Conservation (phyloP, 1,140 invertebrate species). For the Neocloeon triangulifer region DNA sequence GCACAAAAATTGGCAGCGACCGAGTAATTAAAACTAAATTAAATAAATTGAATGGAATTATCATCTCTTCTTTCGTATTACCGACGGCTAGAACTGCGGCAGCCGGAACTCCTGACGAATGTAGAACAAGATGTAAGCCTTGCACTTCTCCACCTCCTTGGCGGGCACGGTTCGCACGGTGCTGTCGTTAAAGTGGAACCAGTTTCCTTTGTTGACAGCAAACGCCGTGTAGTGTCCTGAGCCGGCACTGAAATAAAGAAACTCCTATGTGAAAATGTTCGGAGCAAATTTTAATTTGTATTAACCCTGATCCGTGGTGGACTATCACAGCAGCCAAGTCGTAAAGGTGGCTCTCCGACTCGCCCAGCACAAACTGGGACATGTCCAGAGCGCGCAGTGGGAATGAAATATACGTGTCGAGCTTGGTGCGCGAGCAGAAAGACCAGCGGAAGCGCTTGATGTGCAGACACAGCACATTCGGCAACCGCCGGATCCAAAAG, state of each 20-base stretch:
- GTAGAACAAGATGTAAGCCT: slow-evolving; percentile 73
- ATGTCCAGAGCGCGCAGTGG: slow-evolving; percentile 54
- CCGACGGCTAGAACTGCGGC: slow-evolving; percentile 9
- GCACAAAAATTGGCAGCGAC: too few species aligned
- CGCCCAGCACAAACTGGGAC: slow-evolving; percentile 49
- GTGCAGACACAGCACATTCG: slow-evolving; percentile 68
- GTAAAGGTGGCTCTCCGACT: slow-evolving; percentile 46
- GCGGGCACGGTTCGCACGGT: slow-evolving; percentile 50
- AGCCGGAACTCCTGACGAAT: slow-evolving; percentile 36
- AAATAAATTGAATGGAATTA: too few species aligned
- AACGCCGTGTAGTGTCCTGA: slow-evolving; percentile 73
- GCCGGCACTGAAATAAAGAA: slow-evolving; percentile 33
- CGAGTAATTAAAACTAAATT: too few species aligned
- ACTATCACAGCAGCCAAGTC: slow-evolving; percentile 69
- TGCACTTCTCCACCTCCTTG: slow-evolving; percentile 47
- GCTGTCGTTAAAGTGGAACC: slow-evolving; percentile 77
- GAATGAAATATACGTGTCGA: slow-evolving; percentile 59
- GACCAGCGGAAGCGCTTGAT: slow-evolving; percentile 70
- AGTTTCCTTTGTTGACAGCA: slow-evolving; percentile 55
- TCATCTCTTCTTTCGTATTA: too few species aligned
- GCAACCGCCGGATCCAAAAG: slow-evolving; percentile 60
- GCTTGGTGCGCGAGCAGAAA: slow-evolving; percentile 53
- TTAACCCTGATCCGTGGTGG: slow-evolving; percentile 59
- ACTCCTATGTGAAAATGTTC: not conserved
- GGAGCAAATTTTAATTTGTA: not conserved